Conservation (phyloP, 1,140 invertebrate species). For the Drosophila lowei region DNA sequence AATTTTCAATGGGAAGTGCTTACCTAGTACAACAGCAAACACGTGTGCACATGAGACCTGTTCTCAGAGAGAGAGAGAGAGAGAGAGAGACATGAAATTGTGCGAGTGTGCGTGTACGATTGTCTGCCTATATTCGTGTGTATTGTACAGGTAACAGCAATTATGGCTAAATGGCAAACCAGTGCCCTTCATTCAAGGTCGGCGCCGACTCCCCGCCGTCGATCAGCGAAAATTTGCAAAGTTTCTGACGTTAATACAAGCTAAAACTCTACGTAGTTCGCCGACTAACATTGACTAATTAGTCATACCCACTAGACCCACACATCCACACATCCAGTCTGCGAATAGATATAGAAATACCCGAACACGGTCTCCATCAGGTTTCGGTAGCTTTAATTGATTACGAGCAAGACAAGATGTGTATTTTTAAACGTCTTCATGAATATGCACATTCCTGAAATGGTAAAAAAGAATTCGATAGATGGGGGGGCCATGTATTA, state of each 20-base stretch:
- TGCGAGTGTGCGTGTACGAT: too few species aligned
- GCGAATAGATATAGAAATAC: conserved; percentile 37
- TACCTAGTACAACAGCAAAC: conserved; percentile 42
- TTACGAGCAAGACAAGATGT: conserved; percentile 4
- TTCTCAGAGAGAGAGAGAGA: conserved; percentile 4
- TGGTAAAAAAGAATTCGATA: conserved; percentile 9
- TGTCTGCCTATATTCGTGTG: too few species aligned
- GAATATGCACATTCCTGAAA: conserved; percentile 39
- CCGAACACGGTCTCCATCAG: conserved; percentile 16
- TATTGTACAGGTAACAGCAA: conserved; percentile 41
- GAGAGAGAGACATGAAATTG: conserved; percentile 9
- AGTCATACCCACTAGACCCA: conserved; percentile 36
- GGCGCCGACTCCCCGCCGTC: conserved; percentile 37
- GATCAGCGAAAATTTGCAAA: conserved; percentile 65
- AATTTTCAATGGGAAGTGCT: conserved; percentile 47
- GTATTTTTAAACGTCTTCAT: conserved; percentile 43
- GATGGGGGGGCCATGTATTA: neutral
- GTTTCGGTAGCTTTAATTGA: conserved; percentile 45
- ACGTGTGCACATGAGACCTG: conserved; percentile 37
- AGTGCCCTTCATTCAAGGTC: conserved; percentile 73
- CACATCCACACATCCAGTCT: conserved; percentile 21
- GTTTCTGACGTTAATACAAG: conserved; percentile 64
- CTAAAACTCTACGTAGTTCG: conserved; percentile 38
- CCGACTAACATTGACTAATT: conserved; percentile 60
- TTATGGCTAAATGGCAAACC: conserved; percentile 71